Percentiles rank a stretch among this genome's conserved stretches.
phyloP scores from a whole-genome alignment of 2,113 vertebrate species.

The Podarcis muralis region DNA sequence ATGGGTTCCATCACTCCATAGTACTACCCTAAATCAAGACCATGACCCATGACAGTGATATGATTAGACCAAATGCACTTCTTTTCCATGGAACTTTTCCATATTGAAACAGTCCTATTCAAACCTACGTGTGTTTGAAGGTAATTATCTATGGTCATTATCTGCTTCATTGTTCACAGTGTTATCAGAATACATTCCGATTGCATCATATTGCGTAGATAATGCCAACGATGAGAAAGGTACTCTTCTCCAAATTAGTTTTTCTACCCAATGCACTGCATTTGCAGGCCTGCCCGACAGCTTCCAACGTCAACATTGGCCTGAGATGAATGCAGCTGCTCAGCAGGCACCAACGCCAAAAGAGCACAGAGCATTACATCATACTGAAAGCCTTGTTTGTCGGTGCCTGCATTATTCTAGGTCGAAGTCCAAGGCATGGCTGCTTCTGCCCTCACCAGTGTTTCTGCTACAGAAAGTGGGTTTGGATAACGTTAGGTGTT shows the following conservation, averaged over 20 bases:
- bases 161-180: neutral
- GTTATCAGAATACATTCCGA: neutral
- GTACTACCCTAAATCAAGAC: neutral
- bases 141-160: neutral
- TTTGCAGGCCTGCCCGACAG: neutral
- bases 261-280: neutral
- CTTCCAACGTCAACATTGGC: neutral
- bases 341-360: neutral
- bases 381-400: neutral
- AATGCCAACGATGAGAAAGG: neutral
- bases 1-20: neutral
- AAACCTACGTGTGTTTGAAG: neutral
- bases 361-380: constrained; percentile 17
- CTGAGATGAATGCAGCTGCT: constrained; percentile 25
- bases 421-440: neutral
- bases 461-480: neutral
- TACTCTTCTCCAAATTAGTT: constrained; percentile 12
- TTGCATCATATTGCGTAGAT: constrained; percentile 35
- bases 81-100: neutral
- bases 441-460: neutral
- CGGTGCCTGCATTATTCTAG: neutral
- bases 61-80: neutral
- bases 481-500: neutral
- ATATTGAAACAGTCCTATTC: neutral
- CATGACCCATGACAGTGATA: neutral